phyloP scores from a whole-genome alignment of 2,113 vertebrate genomes.

The Gallinago media region DNA sequence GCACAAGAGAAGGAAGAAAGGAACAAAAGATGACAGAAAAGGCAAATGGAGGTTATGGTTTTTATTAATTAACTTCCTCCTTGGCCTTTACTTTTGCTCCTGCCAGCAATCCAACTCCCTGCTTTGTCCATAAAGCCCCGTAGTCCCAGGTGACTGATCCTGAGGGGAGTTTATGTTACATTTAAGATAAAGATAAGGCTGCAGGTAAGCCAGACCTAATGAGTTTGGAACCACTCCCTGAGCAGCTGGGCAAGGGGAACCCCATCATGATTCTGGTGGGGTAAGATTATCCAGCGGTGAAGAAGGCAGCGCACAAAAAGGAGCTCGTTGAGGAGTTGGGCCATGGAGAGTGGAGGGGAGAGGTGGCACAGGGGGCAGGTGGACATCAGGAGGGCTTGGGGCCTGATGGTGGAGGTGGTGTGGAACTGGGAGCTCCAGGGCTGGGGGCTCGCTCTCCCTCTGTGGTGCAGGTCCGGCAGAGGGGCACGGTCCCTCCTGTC shows the following conservation, averaged over 20 bases:
- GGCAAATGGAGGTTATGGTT: neutral
- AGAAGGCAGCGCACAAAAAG: fast-evolving
- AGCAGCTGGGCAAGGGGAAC: neutral
- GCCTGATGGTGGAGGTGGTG: fast-evolving
- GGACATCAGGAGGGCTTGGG: neutral
- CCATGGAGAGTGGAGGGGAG: fast-evolving
- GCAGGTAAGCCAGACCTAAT: neutral
- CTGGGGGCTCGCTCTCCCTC: neutral
- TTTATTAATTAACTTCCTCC: slow-evolving; percentile 52
- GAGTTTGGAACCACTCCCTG: neutral
- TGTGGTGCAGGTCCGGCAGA: fast-evolving
- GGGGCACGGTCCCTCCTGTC: fast-evolving
- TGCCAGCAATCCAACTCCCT: neutral
- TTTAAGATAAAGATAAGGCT: neutral
- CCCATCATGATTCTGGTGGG: neutral
- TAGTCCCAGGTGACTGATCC: slow-evolving; percentile 24
- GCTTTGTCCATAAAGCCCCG: slow-evolving; percentile 62
- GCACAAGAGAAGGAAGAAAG: neutral
- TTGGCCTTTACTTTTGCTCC: neutral
- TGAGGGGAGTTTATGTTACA: slow-evolving; percentile 42
- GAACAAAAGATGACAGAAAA: slow-evolving; percentile 16
- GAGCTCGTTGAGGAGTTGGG: neutral
- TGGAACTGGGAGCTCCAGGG: fast-evolving
- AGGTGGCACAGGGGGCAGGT: neutral
- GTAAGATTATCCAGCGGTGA: neutral